Percentiles rank a stretch among this genome's conserved stretches.
These are phyloP conservation scores for Periophthalmus magnuspinnatus DNA, from an alignment of 2,797 vertebrate species.

Conservation along the genomic window DNA sequence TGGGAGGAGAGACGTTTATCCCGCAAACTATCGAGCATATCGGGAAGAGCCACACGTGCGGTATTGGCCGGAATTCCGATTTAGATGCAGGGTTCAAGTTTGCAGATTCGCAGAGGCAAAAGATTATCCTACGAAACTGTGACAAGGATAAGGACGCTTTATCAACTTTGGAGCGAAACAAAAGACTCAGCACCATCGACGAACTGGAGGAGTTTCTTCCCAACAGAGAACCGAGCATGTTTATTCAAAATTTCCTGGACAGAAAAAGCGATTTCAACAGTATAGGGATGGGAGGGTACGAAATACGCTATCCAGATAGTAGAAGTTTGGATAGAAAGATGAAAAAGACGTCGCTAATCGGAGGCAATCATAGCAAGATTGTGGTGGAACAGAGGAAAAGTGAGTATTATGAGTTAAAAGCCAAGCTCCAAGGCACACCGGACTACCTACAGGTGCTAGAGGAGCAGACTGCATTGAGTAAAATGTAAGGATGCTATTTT, in stretches of 20 bases:
- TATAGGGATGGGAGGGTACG: conserved; percentile 96
- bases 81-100: conserved; percentile 89
- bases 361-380: conserved; percentile 97
- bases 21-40: conserved; percentile 99
- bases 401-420: conserved; percentile 98
- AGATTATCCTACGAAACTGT: conserved; percentile 87
- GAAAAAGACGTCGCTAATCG: conserved; percentile 94
- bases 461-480: conserved; percentile 98
- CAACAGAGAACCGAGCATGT: conserved; percentile 92
- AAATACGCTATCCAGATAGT: conserved; percentile 97
- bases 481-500: conserved; percentile 84
- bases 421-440: conserved; percentile 96
- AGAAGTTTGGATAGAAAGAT: conserved; percentile 93
- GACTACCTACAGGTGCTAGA: conserved; percentile 99
- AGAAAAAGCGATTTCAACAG: conserved; percentile 97
- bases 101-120: conserved; percentile 90
- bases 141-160: conserved; percentile 94
- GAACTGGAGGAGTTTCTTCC: conserved; percentile 97
- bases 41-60: conserved; percentile 94
- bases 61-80: conserved; percentile 84
- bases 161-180: conserved; percentile 87
- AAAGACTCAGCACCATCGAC: conserved; percentile 98
- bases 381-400: conserved; percentile 97
- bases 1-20: conserved; percentile 92
- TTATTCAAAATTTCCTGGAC: conserved; percentile 96